These are phyloP conservation scores for Perodicticus potto DNA, from an alignment of 2,797 vertebrate species.

Conservation along the genomic window DNA sequence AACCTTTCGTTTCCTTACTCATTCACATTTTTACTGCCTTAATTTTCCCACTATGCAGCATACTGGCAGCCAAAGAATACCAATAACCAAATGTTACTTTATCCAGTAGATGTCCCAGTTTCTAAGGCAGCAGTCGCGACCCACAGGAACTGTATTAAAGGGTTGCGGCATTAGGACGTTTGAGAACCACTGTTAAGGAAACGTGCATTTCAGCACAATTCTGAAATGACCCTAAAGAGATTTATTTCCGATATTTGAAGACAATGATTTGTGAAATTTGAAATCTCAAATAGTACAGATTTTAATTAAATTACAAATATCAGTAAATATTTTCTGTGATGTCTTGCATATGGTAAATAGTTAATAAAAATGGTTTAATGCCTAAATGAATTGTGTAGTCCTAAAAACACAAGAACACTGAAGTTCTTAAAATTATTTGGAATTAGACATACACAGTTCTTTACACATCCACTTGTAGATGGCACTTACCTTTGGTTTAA, in stretches of 20 bases:
- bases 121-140: neutral
- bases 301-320: neutral
- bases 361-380: neutral
- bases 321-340: slow-evolving; percentile 1
- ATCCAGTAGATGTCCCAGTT: slow-evolving; percentile 57
- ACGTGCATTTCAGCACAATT: slow-evolving; percentile 56
- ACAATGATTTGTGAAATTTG: neutral
- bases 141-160: too few species aligned
- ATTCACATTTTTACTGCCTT: neutral
- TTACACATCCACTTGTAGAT: neutral
- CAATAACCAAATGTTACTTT: neutral
- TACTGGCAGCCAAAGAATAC: neutral
- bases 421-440: slow-evolving; percentile 18
- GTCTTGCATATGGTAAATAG: neutral
- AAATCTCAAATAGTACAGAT: neutral
- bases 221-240: slow-evolving; percentile 3
- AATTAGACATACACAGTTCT: neutral
- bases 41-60: neutral
- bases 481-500: neutral
- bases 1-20: neutral
- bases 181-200: slow-evolving; percentile 7
- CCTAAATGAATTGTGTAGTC: neutral
- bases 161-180: too few species aligned
- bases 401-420: neutral
- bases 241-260: slow-evolving; percentile 19